Conservation (phyloP, 2,888 invertebrate species). For the Branchellion lobata region DNA sequence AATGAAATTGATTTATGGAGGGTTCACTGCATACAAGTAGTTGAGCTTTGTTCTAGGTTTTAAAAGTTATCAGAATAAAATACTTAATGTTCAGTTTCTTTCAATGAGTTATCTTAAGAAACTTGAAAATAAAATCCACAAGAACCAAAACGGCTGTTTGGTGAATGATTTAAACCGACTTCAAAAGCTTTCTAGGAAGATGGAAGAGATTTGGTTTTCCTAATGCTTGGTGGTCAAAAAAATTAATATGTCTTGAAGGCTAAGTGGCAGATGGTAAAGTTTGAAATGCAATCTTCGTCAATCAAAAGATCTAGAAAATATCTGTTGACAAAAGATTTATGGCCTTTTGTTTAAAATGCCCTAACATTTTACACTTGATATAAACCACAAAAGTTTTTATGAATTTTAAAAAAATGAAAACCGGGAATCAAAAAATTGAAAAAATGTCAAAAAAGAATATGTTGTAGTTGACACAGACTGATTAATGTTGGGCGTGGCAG, state of each 20-base stretch:
- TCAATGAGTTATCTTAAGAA: too few relatives aligned
- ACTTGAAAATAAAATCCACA: too few relatives aligned
- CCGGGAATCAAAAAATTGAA: neutral
- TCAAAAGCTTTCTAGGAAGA: too few relatives aligned
- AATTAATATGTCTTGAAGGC: neutral
- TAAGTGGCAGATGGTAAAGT: neutral
- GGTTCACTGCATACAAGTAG: too few relatives aligned
- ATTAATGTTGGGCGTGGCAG: slow-evolving; percentile 93
- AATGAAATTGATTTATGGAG: too few relatives aligned
- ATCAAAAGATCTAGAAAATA: neutral
- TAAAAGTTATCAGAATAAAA: too few relatives aligned
- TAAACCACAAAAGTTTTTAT: too few relatives aligned
- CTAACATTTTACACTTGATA: neutral
- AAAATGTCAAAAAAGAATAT: neutral
- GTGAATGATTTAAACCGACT: too few relatives aligned
- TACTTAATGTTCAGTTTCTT: too few relatives aligned
- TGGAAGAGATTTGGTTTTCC: neutral
- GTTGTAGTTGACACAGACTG: neutral
- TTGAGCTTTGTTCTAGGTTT: too few relatives aligned
- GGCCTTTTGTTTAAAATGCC: neutral
- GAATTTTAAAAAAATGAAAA: neutral
- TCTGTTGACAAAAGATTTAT: neutral
- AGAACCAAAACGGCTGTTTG: too few relatives aligned
- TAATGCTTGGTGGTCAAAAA: slow-evolving; percentile 12
- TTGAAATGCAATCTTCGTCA: neutral